phyloP scores from a whole-genome alignment of 2,797 vertebrate genomes.

The Jordanella pulchra region DNA sequence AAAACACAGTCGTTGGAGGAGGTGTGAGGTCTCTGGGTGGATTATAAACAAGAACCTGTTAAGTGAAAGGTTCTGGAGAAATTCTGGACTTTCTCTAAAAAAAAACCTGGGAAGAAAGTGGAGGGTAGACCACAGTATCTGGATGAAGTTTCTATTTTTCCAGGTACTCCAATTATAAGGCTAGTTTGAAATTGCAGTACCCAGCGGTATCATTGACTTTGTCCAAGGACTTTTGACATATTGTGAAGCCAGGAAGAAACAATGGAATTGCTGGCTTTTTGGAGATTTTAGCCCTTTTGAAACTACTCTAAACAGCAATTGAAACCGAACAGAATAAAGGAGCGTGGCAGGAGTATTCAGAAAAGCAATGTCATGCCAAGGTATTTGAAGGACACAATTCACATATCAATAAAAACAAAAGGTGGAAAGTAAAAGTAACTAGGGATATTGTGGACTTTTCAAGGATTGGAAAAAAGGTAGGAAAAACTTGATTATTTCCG shows the following conservation, averaged over 20 bases:
- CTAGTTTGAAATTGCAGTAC: background rate
- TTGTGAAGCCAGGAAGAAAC: background rate
- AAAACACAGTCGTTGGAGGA: background rate
- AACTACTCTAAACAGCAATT: background rate
- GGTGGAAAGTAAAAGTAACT: background rate
- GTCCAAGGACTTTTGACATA: background rate
- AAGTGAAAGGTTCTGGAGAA: background rate
- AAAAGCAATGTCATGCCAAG: background rate
- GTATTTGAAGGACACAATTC: background rate
- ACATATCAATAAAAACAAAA: background rate
- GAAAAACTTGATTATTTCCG: background rate
- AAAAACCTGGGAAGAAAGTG: too few relatives aligned
- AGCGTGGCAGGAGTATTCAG: background rate
- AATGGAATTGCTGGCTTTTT: background rate
- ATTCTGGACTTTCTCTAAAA: background rate
- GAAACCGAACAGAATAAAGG: background rate
- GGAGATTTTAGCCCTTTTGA: too few relatives aligned
- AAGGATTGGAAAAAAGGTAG: background rate
- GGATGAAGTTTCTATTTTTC: background rate
- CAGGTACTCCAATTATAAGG: background rate
- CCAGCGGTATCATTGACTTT: background rate
- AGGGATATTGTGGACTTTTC: background rate
- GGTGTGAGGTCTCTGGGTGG: background rate
- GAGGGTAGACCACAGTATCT: background rate
- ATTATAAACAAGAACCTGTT: background rate